phyloP scores from a whole-genome alignment of 2,888 invertebrate genomes.

The Ligdia adustata region DNA sequence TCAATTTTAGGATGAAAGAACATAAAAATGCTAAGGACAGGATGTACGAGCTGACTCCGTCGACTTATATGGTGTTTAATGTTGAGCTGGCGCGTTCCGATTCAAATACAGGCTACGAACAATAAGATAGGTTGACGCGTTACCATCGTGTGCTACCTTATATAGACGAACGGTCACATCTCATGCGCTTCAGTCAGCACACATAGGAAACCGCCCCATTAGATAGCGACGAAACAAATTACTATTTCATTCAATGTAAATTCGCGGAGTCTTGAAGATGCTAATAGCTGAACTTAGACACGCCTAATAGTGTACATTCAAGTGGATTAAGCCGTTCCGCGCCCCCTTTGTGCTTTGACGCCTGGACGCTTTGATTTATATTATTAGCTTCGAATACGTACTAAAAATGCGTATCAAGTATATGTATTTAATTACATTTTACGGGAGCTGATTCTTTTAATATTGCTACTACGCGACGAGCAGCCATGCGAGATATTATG shows the following conservation, averaged over 20 bases:
- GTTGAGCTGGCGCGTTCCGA: constrained; percentile 43
- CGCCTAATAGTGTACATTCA: constrained; percentile 67
- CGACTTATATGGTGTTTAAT: constrained; percentile 39
- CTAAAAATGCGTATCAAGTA: background rate
- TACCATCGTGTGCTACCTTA: constrained; percentile 53
- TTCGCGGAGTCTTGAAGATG: constrained; percentile 57
- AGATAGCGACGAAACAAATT: constrained; percentile 65
- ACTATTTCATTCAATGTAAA: constrained; percentile 81
- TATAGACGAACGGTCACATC: constrained; percentile 47
- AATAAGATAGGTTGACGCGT: constrained; percentile 65
- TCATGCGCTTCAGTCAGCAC: constrained; percentile 40
- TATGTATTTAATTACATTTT: too few species aligned
- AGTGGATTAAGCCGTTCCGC: constrained; percentile 66
- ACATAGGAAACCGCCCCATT: constrained; percentile 57
- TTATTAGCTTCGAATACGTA: constrained; percentile 14
- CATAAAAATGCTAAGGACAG: constrained; percentile 20
- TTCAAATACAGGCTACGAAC: constrained; percentile 59
- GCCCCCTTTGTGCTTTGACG: constrained; percentile 53
- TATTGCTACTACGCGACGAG: too few species aligned
- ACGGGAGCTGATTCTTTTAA: too few species aligned
- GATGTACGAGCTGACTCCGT: constrained; percentile 15
- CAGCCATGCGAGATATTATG: too few species aligned
- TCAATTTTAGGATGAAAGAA: constrained; percentile 15
- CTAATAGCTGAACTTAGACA: constrained; percentile 71
- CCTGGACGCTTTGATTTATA: constrained; percentile 57